Evolutionary conservation across 2,113 vertebrate genomes (phyloP), one percentile per base, ranked within the genome.

Genomic region (Patagioenas fasciata): DNA sequence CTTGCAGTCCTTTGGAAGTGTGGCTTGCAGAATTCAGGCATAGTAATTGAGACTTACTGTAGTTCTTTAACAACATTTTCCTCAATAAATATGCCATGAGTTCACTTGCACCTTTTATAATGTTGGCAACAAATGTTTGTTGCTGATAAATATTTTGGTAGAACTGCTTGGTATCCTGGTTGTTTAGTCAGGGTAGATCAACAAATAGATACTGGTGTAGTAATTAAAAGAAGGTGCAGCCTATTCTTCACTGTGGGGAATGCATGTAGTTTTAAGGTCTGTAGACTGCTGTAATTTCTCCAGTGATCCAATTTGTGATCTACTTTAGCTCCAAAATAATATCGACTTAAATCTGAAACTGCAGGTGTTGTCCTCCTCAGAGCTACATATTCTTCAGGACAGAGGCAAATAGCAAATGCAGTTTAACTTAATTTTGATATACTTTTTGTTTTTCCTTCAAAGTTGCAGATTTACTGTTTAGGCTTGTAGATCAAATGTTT

Each of bases 1-100:
- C 17, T 32, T 16, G 8, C 20, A 24, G 53, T 61, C 51, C 15
- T 93, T 71, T 0, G 0, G 31, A 82, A 61, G 17, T 21, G 16
- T 70, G 54, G 4, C 42, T 90, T 82, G 50, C 71, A 77, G 44
- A 72, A 48, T 42, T 84, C 29, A 81, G 32, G 11, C 21, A 5
- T 34, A 15, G 38, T 60, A 47, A 20, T 42, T 15, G 71, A 95
- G 48, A 48, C 16, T 83, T 84, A n/a, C 12, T 28, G 23, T 48
- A 32, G 31, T 85, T 44, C 14, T 92, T 91, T 54, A 50, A 70
- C 31, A 61, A 36, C 7, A 11, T 19, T 93, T 89, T 77, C 23
- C 18, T 75, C 48, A 53, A 21, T 53, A 50, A 71, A 34, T 62
- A 26, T 2, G 1, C 32, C 1, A 7, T 47, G 16, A 34, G 7